Evolutionary conservation across 2,113 vertebrate genomes (phyloP).

Genomic region (Tonatia bakeri): DNA sequence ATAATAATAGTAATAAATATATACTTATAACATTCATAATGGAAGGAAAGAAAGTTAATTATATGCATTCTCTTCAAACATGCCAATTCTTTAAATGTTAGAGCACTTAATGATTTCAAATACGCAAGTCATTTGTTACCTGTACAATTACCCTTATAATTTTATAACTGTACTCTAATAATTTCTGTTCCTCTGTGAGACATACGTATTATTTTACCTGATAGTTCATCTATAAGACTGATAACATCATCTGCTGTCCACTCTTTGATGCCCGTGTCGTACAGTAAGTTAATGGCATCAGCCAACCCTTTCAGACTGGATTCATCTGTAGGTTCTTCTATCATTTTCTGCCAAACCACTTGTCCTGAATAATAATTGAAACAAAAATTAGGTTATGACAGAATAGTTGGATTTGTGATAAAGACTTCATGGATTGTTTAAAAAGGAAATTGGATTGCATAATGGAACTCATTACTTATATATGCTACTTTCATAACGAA

Average conservation of each 20-base stretch:
- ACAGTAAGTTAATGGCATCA: slow-evolving; percentile 85
- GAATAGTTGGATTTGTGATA: slow-evolving; percentile 19
- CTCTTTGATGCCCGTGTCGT: slow-evolving; percentile 80
- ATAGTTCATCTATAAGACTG: slow-evolving; percentile 89
- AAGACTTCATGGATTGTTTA: slow-evolving; percentile 8
- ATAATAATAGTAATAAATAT: slow-evolving; percentile 14
- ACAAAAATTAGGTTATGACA: slow-evolving; percentile 55
- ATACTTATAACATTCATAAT: slow-evolving; percentile 15
- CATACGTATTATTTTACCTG: slow-evolving; percentile 79
- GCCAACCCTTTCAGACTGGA: slow-evolving; percentile 85
- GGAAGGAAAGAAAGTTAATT: slow-evolving; percentile 2
- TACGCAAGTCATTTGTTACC: not conserved
- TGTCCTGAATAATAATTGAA: slow-evolving; percentile 80
- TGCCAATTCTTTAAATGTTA: not conserved
- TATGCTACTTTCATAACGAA: not conserved
- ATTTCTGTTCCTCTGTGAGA: slow-evolving; percentile 9
- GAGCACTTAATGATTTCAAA: slow-evolving; percentile 11
- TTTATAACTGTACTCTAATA: slow-evolving; percentile 17
- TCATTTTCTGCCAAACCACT: slow-evolving; percentile 87
- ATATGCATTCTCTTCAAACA: not conserved
- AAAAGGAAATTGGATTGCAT: slow-evolving; percentile 21
- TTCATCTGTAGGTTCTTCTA: slow-evolving; percentile 82
- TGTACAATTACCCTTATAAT: not conserved
- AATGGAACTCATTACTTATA: not conserved
- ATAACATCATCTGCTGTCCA: slow-evolving; percentile 87